Percentiles rank a stretch among this genome's conserved stretches.
Conservation (phyloP, 2,797 vertebrate genomes). For the Coregonus ussuriensis region DNA sequence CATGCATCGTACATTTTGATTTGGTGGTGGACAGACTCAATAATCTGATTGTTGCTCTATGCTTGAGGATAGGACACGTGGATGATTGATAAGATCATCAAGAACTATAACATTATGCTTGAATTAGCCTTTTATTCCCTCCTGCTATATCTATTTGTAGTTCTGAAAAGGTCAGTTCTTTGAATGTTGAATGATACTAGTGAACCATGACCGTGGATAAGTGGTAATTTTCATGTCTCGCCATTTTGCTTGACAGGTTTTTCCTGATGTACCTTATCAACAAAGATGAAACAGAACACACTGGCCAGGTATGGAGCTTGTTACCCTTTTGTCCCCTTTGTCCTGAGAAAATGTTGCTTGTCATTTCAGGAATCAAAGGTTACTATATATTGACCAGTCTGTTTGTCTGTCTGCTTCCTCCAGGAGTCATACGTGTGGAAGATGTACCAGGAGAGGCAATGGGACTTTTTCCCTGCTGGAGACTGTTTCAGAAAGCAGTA, state of each 20-base stretch:
- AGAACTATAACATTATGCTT: neutral
- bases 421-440: slow-evolving; percentile 99
- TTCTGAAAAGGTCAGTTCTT: neutral
- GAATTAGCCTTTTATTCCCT: neutral
- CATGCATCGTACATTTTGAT: slow-evolving; percentile 58
- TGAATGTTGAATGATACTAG: neutral
- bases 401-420: slow-evolving; percentile 33
- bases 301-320: slow-evolving; percentile 84
- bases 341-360: slow-evolving; percentile 17
- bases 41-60: slow-evolving; percentile 22
- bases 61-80: neutral
- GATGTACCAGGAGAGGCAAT: slow-evolving; percentile 98
- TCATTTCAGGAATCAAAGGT: neutral
- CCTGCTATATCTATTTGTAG: neutral
- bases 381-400: neutral
- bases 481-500: slow-evolving; percentile 99
- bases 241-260: slow-evolving; percentile 81
- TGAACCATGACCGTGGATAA: slow-evolving; percentile 6
- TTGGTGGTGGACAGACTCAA: slow-evolving; percentile 33
- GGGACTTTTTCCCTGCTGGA: slow-evolving; percentile 98
- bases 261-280: slow-evolving; percentile 99
- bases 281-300: slow-evolving; percentile 98
- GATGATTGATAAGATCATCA: neutral
- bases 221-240: neutral
- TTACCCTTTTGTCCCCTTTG: neutral